Evolutionary conservation across 2,113 vertebrate species (phyloP).

Genomic region (Sinocyclocheilus anshuiensis): DNA sequence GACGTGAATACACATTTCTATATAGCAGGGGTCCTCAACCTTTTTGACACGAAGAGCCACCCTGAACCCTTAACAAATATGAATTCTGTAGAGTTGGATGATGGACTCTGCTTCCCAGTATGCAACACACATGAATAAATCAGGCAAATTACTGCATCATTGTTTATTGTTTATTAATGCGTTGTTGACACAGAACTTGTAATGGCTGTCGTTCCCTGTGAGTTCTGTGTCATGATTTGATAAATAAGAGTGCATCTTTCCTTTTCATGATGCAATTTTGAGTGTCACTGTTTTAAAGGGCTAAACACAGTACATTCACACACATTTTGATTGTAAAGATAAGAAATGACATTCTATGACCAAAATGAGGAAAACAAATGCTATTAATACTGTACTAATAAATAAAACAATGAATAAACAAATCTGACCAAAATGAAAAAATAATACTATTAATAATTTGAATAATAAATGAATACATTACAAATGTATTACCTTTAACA

Average conservation of each 20-base stretch:
- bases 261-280: neutral
- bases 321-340: no score
- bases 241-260: neutral
- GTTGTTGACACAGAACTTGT: neutral
- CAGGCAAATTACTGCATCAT: neutral
- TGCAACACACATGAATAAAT: neutral
- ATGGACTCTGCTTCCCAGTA: neutral
- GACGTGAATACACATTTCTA: constrained; percentile 50
- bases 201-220: neutral
- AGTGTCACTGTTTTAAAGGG: no score
- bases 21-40: neutral
- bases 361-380: neutral
- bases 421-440: neutral
- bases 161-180: neutral
- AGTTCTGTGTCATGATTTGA: neutral
- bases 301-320: no score
- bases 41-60: neutral
- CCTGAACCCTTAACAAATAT: neutral
- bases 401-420: no score
- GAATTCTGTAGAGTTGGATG: neutral
- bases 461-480: no score
- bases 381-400: no score
- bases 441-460: neutral
- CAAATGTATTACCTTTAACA: no score
- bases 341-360: neutral